Evolutionary conservation across 2,113 vertebrate species (phyloP).

Genomic region (Rhea americana): DNA sequence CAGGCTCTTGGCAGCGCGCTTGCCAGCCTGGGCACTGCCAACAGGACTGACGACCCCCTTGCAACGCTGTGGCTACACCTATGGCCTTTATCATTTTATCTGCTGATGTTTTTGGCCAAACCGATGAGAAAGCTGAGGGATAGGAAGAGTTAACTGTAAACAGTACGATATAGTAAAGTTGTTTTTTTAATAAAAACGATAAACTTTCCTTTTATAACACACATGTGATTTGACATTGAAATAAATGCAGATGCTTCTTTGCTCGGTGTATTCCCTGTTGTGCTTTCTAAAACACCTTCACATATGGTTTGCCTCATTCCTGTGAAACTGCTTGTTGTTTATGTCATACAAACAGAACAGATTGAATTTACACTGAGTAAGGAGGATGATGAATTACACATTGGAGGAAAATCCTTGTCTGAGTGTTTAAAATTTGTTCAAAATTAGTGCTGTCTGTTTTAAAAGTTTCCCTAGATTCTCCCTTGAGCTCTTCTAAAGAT

Average conservation of each 20-base stretch:
- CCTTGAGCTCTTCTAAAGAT: conserved; percentile 6
- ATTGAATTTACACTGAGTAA: conserved; percentile 79
- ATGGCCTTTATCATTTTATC: background rate
- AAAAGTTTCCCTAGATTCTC: conserved; percentile 16
- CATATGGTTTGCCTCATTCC: conserved; percentile 83
- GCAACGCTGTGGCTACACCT: background rate
- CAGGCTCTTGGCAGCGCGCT: background rate
- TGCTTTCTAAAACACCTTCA: conserved; percentile 84
- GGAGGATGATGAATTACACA: conserved; percentile 72
- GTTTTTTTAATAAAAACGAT: conserved; percentile 76
- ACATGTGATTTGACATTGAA: conserved; percentile 80
- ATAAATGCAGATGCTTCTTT: conserved; percentile 84
- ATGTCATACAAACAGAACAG: conserved; percentile 80
- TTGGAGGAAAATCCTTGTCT: conserved; percentile 71
- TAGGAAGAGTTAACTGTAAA: conserved; percentile 69
- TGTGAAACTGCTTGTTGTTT: conserved; percentile 82
- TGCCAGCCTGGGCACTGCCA: background rate
- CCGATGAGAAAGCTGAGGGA: background rate
- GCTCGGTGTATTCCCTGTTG: conserved; percentile 80
- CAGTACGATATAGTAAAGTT: conserved; percentile 43
- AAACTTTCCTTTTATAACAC: conserved; percentile 79
- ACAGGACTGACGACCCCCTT: background rate
- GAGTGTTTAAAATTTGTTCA: conserved; percentile 63
- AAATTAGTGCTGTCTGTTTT: conserved; percentile 60
- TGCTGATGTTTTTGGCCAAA: background rate